Base-by-base conservation (phyloP, 53 echinoderm and acorn worm genomes). In the Holothuria leucospilota region DNA sequence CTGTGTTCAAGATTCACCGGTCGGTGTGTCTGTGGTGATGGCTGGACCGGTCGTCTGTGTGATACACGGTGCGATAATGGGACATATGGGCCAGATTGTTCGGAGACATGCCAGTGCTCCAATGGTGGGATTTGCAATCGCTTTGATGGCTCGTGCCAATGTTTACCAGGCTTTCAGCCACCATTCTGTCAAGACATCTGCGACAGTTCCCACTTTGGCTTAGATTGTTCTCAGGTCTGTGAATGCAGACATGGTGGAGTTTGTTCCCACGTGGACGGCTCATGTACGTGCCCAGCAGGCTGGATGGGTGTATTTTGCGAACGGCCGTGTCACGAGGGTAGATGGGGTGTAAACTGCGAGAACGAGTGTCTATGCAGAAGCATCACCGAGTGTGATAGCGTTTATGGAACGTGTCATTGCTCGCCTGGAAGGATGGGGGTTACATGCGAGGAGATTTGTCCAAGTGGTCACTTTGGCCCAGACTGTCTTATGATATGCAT, bases 11-110 rank as follows among this genome's bases (percentile, higher is more conserved):
- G 85, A n/a, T 85, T 88, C 23, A 89, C 89, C 18, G 99, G 99
- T 59, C 73, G 88, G 68, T 96, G 96, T 72, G 49, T 82, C 21
- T 96, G 96, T 68, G 20, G 68, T 24, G 90, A 78, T 6, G 96
- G 96, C 20, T 96, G 94, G 93, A 53, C 62, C n/a, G 96, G 96
- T 38, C 29, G 61, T n/a, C 27, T 56, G 21, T 96, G 96, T 39
- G 69, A 88, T 0, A 63, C 23, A 60, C 72, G 92, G 0, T 99
- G 99, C 79, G 51, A 87, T 0, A 66, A 71, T 67, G 95, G 89
- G 25, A 92, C 82, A 10, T 95, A 80, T 41, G 96, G 94, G 16
- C 28, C 70, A 1, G 91, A 88, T 51, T 96, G 96, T 61, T 68
- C 62, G 18, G 28, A 78, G 15, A 72, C 62, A 5, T 96, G 96